A percentile compares a stretch with the other conserved stretches of the same genome.
phyloP scores from a whole-genome alignment of 1,140 invertebrate genomes.

The Laupala kohalensis region DNA sequence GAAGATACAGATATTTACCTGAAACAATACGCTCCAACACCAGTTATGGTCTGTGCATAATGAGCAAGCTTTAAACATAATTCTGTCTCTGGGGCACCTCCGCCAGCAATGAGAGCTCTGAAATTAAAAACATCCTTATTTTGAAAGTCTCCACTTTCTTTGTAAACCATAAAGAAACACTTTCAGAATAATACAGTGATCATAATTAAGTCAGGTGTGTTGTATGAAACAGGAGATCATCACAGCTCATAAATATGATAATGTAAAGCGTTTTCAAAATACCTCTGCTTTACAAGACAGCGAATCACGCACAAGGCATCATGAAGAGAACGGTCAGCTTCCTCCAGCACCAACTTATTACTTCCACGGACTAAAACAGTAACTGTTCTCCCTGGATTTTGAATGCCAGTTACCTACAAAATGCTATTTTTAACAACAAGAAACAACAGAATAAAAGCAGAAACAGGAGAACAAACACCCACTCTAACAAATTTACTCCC shows the following conservation, averaged over 20 bases:
- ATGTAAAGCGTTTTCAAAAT: too few relatives aligned
- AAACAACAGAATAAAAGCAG: too few relatives aligned
- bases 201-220: constrained; percentile 16
- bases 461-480: constrained; percentile 9
- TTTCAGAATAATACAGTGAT: neutral
- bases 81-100: constrained; percentile 95
- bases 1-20: constrained; percentile 25
- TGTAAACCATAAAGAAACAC: neutral
- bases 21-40: constrained; percentile 89
- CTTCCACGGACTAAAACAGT: constrained; percentile 89
- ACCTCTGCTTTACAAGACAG: constrained; percentile 86
- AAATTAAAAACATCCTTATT: constrained; percentile 14
- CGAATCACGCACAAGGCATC: constrained; percentile 97
- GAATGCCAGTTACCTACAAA: constrained; percentile 70
- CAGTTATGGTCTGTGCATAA: constrained; percentile 68
- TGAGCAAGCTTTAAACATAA: constrained; percentile 73
- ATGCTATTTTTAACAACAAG: too few relatives aligned
- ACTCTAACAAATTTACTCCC: constrained; percentile 89
- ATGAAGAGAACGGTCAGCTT: constrained; percentile 91
- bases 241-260: too few relatives aligned
- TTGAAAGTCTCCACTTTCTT: neutral
- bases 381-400: constrained; percentile 78
- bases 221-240: constrained; percentile 15
- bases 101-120: constrained; percentile 78
- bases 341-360: constrained; percentile 92